phyloP scores from a whole-genome alignment of 2,888 invertebrate species.

The Habroteleia sp. region DNA sequence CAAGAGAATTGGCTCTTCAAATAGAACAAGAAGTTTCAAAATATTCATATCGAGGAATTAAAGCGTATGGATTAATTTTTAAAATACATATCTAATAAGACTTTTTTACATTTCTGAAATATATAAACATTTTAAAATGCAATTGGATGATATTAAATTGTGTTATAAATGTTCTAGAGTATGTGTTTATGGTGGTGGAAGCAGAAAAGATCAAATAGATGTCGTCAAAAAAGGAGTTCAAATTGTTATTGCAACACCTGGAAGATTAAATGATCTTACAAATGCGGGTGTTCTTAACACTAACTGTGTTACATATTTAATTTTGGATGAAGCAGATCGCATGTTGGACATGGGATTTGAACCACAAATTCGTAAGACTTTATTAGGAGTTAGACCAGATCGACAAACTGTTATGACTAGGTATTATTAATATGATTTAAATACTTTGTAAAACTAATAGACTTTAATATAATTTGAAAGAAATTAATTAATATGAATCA shows the following conservation, averaged over 20 bases:
- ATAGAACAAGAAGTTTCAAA: constrained; percentile 95
- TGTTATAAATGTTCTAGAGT: too few species aligned
- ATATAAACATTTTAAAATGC: background rate
- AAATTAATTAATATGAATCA: too few species aligned
- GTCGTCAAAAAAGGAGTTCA: constrained; percentile 90
- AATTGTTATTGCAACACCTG: constrained; percentile 97
- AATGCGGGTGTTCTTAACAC: constrained; percentile 86
- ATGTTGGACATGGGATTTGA: too few species aligned
- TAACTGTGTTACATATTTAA: constrained; percentile 91
- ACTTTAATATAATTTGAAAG: too few species aligned
- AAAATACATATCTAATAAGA: too few species aligned
- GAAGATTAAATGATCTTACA: constrained; percentile 94
- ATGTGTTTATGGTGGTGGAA: constrained; percentile 96
- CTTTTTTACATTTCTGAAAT: constrained; percentile 2
- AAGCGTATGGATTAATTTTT: too few species aligned
- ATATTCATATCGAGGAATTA: constrained; percentile 93
- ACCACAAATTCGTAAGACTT: constrained; percentile 91
- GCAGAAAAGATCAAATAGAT: constrained; percentile 89
- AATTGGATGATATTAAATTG: constrained; percentile 56
- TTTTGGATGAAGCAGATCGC: too few species aligned
- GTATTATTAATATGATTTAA: constrained; percentile 71
- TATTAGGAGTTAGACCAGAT: constrained; percentile 91
- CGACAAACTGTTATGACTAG: constrained; percentile 98
- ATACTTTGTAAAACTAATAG: too few species aligned
- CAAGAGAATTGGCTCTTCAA: constrained; percentile 95